Evolutionary conservation across 2,888 invertebrate genomes (phyloP).

Genomic region (Drosophila picticornis): DNA sequence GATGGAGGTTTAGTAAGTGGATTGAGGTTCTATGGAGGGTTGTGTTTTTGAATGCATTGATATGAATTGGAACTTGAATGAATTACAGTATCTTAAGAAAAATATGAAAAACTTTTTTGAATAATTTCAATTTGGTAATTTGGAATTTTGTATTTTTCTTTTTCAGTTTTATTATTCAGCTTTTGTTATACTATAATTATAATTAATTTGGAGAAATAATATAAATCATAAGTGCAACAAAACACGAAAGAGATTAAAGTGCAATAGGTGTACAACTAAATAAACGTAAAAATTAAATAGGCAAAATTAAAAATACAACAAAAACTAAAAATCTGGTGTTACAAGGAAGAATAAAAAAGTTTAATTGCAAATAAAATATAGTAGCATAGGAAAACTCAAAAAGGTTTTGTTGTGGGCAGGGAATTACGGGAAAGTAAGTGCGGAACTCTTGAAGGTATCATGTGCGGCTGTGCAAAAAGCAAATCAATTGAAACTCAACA

Average conservation of each 20-base stretch:
- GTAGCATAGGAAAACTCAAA: slow-evolving; percentile 12
- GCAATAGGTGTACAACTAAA: slow-evolving; percentile 36
- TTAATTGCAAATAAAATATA: slow-evolving; percentile 16
- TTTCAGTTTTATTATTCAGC: slow-evolving; percentile 53
- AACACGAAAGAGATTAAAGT: slow-evolving; percentile 44
- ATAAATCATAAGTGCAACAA: slow-evolving; percentile 20
- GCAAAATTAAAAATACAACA: slow-evolving; percentile 26
- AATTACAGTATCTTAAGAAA: slow-evolving; percentile 11
- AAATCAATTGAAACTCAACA: slow-evolving; percentile 60
- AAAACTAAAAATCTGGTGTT: slow-evolving; percentile 26
- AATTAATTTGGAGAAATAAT: slow-evolving; percentile 24
- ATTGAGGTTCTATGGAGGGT: slow-evolving; percentile 10
- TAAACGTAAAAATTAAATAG: slow-evolving; percentile 13
- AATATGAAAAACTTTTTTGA: slow-evolving; percentile 21
- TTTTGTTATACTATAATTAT: slow-evolving; percentile 29
- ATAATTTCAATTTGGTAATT: slow-evolving; percentile 42
- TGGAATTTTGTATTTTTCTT: slow-evolving; percentile 46
- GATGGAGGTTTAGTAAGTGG: slow-evolving; percentile 16
- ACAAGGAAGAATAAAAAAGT: slow-evolving; percentile 9
- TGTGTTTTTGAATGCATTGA: slow-evolving; percentile 19
- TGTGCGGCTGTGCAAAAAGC: slow-evolving; percentile 58
- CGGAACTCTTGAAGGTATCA: slow-evolving; percentile 33
- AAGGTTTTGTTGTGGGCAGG: slow-evolving; percentile 14
- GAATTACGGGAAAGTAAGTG: slow-evolving; percentile 29
- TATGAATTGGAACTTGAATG: slow-evolving; percentile 25